Conservation (phyloP, 1,140 invertebrate species). For the Hyposmocoma kahamanoa region DNA sequence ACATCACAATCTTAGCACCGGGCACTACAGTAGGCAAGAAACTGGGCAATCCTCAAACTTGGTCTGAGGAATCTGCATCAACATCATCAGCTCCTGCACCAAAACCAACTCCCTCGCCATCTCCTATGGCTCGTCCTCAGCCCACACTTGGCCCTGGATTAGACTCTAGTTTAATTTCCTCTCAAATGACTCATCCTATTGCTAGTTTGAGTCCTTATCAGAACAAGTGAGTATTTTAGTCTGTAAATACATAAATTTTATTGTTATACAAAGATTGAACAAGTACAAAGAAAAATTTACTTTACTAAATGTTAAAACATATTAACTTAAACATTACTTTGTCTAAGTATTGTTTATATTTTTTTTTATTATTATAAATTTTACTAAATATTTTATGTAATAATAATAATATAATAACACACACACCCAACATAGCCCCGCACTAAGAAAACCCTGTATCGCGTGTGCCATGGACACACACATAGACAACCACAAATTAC, state of each 20-base stretch:
- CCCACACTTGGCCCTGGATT: conserved; percentile 15
- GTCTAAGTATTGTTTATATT: neutral
- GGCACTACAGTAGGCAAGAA: conserved; percentile 82
- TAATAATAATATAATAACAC: no score
- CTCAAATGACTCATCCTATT: conserved; percentile 80
- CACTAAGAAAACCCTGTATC: no score
- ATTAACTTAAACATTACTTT: no score
- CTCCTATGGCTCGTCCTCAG: conserved; percentile 22
- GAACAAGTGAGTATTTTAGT: conserved; percentile 79
- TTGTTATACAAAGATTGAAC: conserved; percentile 81
- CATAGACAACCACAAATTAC: no score
- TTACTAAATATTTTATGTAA: neutral
- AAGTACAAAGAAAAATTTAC: no score
- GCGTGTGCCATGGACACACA: no score
- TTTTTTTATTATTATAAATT: neutral
- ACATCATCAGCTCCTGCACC: conserved; percentile 26
- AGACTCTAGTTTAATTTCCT: conserved; percentile 44
- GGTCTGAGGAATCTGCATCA: conserved; percentile 59
- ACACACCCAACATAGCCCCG: no score
- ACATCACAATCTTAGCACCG: conserved; percentile 81
- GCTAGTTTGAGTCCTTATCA: conserved; percentile 91
- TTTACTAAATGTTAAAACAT: no score
- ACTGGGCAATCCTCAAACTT: conserved; percentile 84
- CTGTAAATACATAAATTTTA: neutral
- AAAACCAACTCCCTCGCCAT: conserved; percentile 21